Evolutionary conservation across 2,888 invertebrate genomes (phyloP).

Genomic region (Drosophila barbarae): DNA sequence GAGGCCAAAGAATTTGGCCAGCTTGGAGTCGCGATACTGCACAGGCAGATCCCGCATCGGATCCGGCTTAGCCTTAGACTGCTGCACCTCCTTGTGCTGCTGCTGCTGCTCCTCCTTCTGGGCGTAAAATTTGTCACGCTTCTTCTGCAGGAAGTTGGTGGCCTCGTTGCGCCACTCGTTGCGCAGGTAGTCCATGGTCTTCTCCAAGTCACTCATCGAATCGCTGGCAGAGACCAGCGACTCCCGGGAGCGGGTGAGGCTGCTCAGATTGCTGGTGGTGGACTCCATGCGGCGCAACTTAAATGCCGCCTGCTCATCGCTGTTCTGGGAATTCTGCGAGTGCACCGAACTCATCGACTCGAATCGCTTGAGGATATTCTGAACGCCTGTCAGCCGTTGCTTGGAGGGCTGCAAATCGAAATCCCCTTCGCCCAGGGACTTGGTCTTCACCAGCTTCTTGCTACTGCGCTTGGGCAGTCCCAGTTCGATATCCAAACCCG

Average conservation of each 20-base stretch:
- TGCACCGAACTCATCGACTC: conserved; percentile 77
- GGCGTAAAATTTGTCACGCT: conserved; percentile 75
- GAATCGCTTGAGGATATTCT: conserved; percentile 76
- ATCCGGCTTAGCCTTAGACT: conserved; percentile 19
- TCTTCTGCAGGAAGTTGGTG: conserved; percentile 77
- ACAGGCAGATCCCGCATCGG: conserved; percentile 57
- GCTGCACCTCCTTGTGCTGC: conserved; percentile 40
- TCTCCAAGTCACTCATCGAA: conserved; percentile 76
- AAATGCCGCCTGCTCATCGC: conserved; percentile 64
- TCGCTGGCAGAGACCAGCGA: conserved; percentile 72
- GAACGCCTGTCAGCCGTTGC: conserved; percentile 62
- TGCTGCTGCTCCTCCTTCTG: conserved; percentile 56
- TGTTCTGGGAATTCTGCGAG: conserved; percentile 53
- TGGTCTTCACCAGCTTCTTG: conserved; percentile 72
- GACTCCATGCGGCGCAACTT: conserved; percentile 76
- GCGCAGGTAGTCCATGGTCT: conserved; percentile 78
- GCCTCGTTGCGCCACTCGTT: conserved; percentile 78
- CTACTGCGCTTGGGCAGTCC: conserved; percentile 62
- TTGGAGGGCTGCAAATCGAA: conserved; percentile 54
- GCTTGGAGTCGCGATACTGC: conserved; percentile 75
- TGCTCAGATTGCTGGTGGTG: conserved; percentile 73
- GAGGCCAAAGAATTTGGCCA: conserved; percentile 77
- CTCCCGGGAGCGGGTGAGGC: conserved; percentile 74
- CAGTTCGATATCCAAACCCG: conserved; percentile 75
- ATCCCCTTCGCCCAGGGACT: conserved; percentile 75